Conservation (phyloP, 2,797 vertebrate species). For the Lithobates pipiens region DNA sequence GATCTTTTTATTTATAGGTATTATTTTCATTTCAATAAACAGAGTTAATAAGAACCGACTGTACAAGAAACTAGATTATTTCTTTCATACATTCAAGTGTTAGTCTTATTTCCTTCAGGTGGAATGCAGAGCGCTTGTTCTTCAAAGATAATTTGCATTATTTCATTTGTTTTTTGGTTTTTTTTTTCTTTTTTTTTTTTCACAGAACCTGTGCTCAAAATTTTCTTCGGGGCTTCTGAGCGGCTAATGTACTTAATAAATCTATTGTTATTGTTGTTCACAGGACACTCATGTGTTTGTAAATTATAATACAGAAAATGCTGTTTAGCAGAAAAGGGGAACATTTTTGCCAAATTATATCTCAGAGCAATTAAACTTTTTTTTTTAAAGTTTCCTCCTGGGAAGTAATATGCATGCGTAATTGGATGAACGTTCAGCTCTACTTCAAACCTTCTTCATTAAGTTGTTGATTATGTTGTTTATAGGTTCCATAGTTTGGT, state of each 20-base stretch:
- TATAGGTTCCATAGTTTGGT: background rate
- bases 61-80: constrained; percentile 20
- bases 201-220: background rate
- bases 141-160: constrained; percentile 29
- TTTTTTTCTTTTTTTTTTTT: too few relatives aligned
- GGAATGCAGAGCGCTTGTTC: constrained; percentile 14
- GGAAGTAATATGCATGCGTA: constrained; percentile 35
- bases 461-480: constrained; percentile 8
- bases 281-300: constrained; percentile 24
- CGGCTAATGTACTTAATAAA: constrained; percentile 34
- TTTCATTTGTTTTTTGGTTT: background rate
- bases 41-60: background rate
- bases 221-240: constrained; percentile 45
- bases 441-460: background rate
- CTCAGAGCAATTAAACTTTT: constrained; percentile 21
- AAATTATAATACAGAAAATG: constrained; percentile 45
- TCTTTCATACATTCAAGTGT: constrained; percentile 15
- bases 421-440: constrained; percentile 19
- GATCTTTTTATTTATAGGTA: too few relatives aligned
- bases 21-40: background rate
- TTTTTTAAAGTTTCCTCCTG: background rate
- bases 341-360: constrained; percentile 38
- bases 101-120: constrained; percentile 39
- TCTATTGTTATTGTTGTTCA: constrained; percentile 15
- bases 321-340: constrained; percentile 16